Percentiles rank a stretch among this genome's conserved stretches.
Conservation (phyloP, 2,888 invertebrate genomes). For the Spatulosminthurus flaviceps region DNA sequence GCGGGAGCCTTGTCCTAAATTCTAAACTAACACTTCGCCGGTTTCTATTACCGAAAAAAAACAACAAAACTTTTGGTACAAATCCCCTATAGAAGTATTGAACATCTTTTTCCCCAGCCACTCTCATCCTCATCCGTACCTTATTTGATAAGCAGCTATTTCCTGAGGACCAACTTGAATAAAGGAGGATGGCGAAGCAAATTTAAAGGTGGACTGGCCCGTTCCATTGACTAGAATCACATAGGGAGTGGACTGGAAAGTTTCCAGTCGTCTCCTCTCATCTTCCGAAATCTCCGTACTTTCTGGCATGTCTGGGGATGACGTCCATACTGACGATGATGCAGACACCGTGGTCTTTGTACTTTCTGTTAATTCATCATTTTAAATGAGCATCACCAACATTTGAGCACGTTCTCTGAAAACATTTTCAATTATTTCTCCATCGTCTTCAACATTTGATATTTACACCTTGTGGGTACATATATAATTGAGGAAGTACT, state of each 20-base stretch:
- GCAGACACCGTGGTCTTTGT: not conserved
- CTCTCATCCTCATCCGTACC: slow-evolving; percentile 71
- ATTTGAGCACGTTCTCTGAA: too few species aligned
- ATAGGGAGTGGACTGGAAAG: slow-evolving; percentile 16
- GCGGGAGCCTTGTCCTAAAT: slow-evolving; percentile 86
- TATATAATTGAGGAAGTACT: too few species aligned
- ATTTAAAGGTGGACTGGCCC: slow-evolving; percentile 87
- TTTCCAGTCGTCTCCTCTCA: not conserved
- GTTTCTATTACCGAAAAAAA: slow-evolving; percentile 43
- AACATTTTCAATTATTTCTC: too few species aligned
- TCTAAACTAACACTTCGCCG: slow-evolving; percentile 75
- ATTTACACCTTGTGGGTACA: too few species aligned
- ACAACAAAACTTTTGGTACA: too few species aligned
- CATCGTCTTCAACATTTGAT: too few species aligned
- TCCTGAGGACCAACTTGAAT: slow-evolving; percentile 91
- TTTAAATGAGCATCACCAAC: not conserved
- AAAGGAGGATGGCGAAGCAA: slow-evolving; percentile 88
- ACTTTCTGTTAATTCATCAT: slow-evolving; percentile 32
- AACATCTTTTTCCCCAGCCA: too few species aligned
- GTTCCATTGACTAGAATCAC: slow-evolving; percentile 84
- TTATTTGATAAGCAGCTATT: slow-evolving; percentile 87
- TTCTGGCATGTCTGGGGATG: not conserved
- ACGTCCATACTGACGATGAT: not conserved
- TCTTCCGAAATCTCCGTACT: slow-evolving; percentile 37
- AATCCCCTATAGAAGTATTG: too few species aligned